phyloP scores from a whole-genome alignment of 2,888 invertebrate species.

The Sphaerophoria taeniata region DNA sequence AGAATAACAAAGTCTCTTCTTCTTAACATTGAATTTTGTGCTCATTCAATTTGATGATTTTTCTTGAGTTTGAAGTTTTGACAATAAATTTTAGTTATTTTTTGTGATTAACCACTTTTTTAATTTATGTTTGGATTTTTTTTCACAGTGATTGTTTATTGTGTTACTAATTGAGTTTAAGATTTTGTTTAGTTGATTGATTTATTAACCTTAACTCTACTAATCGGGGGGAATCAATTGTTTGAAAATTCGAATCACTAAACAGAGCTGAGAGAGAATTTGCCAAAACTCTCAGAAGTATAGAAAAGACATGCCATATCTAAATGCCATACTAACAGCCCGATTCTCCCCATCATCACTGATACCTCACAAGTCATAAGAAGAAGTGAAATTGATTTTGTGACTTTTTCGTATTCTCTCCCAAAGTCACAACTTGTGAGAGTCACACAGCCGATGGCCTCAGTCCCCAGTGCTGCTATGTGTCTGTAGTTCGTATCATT shows the following conservation, averaged over 20 bases:
- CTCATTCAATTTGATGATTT: constrained; percentile 75
- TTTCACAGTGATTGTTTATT: constrained; percentile 37
- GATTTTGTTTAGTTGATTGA: constrained; percentile 6
- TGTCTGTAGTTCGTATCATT: too few relatives aligned
- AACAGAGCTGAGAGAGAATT: background rate
- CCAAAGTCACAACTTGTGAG: too few relatives aligned
- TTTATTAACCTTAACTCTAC: constrained; percentile 43
- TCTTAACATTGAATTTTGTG: constrained; percentile 78
- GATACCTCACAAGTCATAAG: too few relatives aligned
- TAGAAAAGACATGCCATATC: constrained; percentile 55
- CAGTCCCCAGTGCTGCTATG: too few relatives aligned
- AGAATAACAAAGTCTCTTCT: constrained; percentile 56
- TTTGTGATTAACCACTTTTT: constrained; percentile 69
- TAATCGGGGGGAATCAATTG: background rate
- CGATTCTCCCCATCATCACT: too few relatives aligned
- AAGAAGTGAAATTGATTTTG: too few relatives aligned
- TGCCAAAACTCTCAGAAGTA: too few relatives aligned
- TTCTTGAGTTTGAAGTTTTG: constrained; percentile 35
- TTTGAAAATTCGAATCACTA: background rate
- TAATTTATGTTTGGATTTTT: constrained; percentile 34
- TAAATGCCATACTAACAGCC: background rate
- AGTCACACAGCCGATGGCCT: too few relatives aligned
- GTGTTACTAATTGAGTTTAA: constrained; percentile 59
- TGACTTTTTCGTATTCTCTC: too few relatives aligned
- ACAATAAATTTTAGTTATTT: constrained; percentile 29